Base-by-base conservation (phyloP, 2,797 vertebrate genomes). In the Dendrocincla tyrannina region DNA sequence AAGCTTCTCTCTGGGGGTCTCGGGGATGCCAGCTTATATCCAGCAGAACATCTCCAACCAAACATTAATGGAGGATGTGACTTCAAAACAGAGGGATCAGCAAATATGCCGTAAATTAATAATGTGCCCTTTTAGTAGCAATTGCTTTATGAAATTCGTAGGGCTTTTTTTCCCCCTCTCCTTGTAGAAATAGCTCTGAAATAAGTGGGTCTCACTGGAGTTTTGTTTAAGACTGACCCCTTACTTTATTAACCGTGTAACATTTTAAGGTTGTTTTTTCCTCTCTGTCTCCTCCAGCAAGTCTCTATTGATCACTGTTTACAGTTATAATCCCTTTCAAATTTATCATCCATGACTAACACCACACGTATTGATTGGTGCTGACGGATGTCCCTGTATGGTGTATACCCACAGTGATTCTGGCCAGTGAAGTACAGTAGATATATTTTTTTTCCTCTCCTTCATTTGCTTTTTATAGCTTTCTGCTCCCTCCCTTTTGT, bases 261-360 rank as follows among this genome's bases (percentile, higher is more conserved):
- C 98, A 97, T 98, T 98, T 98, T 98, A 97, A 98, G 98, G 97
- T 97, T 98, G 96, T 97, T 98, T 98, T 98, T 97, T 97, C 97
- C 97, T 98, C 95, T 96, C 95, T 97, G 97, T 98, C 97, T 98
- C 97, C 97, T 98, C 96, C 93, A 98, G 98, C 98, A 98, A 98
- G 97, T 97, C 97, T 98, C 96, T 98, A 98, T 98, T 98, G 98
- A 98, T 98, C 98, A 98, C 98, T 98, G 97, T 98, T 98, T 98
- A 98, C 97, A 98, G 98, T 98, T 98, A 98, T 98, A 98, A 98
- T 98, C 98, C 98, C 98, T 98, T 98, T 98, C 98, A 98, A 98
- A 98, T 98, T 98, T 98, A 98, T 98, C 98, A 98, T 98, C 98
- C 98, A 98, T 98, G 98, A 98, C 98, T 98, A 98, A 98, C 98